Evolutionary conservation across 2,797 vertebrate genomes (phyloP), one percentile per base, ranked within the genome.

Genomic region (Neosilurus mollespiculum): DNA sequence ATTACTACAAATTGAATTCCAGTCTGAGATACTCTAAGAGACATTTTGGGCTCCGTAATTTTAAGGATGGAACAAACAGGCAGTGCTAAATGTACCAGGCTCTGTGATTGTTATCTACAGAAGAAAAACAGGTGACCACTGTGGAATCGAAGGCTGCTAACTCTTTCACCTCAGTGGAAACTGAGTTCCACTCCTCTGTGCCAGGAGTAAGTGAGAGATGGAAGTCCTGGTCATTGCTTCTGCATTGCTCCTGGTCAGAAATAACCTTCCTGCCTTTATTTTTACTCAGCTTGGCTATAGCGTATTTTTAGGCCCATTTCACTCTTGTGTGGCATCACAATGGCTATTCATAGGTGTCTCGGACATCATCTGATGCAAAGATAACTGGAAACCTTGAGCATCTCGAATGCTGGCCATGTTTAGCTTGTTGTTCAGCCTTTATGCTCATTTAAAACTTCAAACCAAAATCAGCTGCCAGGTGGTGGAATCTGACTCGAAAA

Each of bases 311-410:
- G 88, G 76, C 58, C 14, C 79, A 34, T 11, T 83, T 58, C 77
- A 66, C 51, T 90, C 83, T 88, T 90, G 89, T 89, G 88, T 89
- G 81, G 87, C 87, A 87, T 89, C 87, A 89, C 83, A 85, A 79
- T 53, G 76, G 81, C 86, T 90, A 90, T 86, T 89, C 86, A 88
- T 90, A 87, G 88, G 73, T 66, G 34, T 73, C 12, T 54, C 26
- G 3, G 8, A 65, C 18, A 66, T 89, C 84, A 86, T 83, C 85
- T 89, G 88, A 84, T 4, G 8, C 66, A 81, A 53, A 72, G 83
- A 53, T 90, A 84, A 88, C 76, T 30, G 22, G 78, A 67, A 73
- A 76, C 86, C 83, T 84, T 51, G 81, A 88, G 34, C 22, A n/a
- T 77, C 34, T 61, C 75, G 11, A 77, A 15, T 34, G 24, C 0